These are phyloP conservation scores for Torymus tubicola DNA, from an alignment of 2,888 invertebrate genomes.

Conservation along the genomic window DNA sequence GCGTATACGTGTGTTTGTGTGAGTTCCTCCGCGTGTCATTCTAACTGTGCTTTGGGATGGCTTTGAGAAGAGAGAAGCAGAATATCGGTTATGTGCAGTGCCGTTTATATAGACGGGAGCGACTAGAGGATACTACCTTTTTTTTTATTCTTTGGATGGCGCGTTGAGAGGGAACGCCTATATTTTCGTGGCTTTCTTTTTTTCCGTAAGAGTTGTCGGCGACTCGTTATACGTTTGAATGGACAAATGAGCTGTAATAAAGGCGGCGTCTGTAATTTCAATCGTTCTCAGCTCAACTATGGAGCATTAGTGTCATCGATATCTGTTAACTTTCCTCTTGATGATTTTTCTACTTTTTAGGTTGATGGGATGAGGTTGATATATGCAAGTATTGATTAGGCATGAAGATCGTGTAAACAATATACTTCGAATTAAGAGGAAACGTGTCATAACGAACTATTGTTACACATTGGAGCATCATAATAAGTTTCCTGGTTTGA, in stretches of 20 bases:
- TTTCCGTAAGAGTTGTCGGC: neutral
- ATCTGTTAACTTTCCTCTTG: too few species aligned
- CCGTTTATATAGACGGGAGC: neutral
- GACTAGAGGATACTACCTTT: constrained; percentile 10
- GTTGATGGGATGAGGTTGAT: too few species aligned
- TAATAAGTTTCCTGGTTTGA: too few species aligned
- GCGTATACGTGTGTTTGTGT: neutral
- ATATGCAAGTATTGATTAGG: too few species aligned
- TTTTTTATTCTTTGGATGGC: neutral
- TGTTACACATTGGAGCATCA: too few species aligned
- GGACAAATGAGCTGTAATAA: constrained; percentile 21
- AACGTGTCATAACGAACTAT: too few species aligned
- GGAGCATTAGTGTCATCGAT: too few species aligned
- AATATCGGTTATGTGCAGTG: neutral
- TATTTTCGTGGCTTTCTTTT: neutral
- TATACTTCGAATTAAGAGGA: too few species aligned
- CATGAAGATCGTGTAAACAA: too few species aligned
- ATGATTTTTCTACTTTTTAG: too few species aligned
- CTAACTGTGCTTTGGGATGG: constrained; percentile 24
- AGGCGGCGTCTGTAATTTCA: constrained; percentile 9
- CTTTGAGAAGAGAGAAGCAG: neutral
- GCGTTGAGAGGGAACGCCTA: too few species aligned
- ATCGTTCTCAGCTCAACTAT: neutral
- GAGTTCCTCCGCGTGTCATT: constrained; percentile 23
- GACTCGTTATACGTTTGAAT: neutral